phyloP scores from a whole-genome alignment of 2,888 invertebrate species.

The Sabatieria punctata region DNA sequence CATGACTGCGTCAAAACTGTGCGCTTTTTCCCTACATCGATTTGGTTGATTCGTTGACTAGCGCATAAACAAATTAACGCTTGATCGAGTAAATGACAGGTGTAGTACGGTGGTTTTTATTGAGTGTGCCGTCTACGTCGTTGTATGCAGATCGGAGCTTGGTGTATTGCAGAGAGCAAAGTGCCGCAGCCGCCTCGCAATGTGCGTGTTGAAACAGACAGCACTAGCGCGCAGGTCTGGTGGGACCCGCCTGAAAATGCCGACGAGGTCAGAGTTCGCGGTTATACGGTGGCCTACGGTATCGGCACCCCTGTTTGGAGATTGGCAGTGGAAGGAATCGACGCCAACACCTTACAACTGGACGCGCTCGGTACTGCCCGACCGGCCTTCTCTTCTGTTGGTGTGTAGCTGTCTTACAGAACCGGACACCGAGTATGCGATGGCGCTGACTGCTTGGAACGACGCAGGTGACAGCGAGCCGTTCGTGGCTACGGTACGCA shows the following conservation, averaged over 20 bases:
- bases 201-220: not conserved
- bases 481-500: not conserved
- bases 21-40: no score
- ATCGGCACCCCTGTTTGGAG: not conserved
- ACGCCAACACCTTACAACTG: not conserved
- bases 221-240: not conserved
- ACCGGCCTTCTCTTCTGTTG: no score
- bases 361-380: not conserved
- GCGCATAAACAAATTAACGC: no score
- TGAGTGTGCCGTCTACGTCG: no score
- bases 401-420: conserved; percentile 1
- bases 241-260: conserved; percentile 3
- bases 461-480: conserved; percentile 4
- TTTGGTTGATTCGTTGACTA: no score
- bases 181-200: not conserved
- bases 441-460: conserved; percentile 5
- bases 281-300: conserved; percentile 6
- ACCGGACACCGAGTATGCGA: conserved; percentile 4
- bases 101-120: no score
- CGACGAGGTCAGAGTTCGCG: conserved; percentile 2
- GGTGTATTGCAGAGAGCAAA: no score
- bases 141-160: no score
- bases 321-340: not conserved
- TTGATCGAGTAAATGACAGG: no score
- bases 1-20: no score